Base-by-base conservation (phyloP, 2,113 vertebrate genomes). In the Crotophaga sulcirostris region DNA sequence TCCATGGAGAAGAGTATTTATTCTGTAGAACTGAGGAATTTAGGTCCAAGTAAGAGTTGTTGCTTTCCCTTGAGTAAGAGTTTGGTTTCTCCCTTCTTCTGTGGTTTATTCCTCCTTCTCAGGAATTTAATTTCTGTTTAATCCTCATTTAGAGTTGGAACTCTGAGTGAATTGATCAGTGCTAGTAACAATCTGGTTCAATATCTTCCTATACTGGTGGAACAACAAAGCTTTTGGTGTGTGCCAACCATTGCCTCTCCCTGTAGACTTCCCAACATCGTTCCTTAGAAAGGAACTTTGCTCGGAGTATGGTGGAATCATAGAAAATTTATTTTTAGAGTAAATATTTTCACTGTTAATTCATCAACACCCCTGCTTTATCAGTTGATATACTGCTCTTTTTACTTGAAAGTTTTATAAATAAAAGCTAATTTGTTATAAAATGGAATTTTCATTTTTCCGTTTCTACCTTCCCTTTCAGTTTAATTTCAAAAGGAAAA, bases 381-480 rank as follows among this genome's bases (percentile, higher is more conserved):
- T 97, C 73, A 70, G 88, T 75, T 91, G 47, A 60, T 88, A 34
- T 7, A 51, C 44, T 70, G 91, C 72, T 94, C 91, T 95, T 97
- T 97, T 96, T 94, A 96, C 91, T 96, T 90, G 73, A 66, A 96
- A 93, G 78, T 92, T 95, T 94, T 93, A 56, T 94, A 97, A 96
- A 95, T 92, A 95, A 95, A 79, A 33, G 78, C 84, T 82, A 49
- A 92, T 89, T 93, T 93, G 79, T 95, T 95, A 90, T 7, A 79
- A 90, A 96, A 60, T 11, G 58, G 63, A 28, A 76, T 84, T 93
- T 87, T 85, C 59, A 3, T 96, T 96, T 89, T 80, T 93, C 74
- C 91, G 33, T 45, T 87, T 94, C 92, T 91, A 87, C 93, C 78
- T 91, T 68, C 63, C 56, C 33, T 87, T 81, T 67, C 40, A 92